Evolutionary conservation across 2,113 vertebrate species (phyloP).

Genomic region (Arvicanthis niloticus): DNA sequence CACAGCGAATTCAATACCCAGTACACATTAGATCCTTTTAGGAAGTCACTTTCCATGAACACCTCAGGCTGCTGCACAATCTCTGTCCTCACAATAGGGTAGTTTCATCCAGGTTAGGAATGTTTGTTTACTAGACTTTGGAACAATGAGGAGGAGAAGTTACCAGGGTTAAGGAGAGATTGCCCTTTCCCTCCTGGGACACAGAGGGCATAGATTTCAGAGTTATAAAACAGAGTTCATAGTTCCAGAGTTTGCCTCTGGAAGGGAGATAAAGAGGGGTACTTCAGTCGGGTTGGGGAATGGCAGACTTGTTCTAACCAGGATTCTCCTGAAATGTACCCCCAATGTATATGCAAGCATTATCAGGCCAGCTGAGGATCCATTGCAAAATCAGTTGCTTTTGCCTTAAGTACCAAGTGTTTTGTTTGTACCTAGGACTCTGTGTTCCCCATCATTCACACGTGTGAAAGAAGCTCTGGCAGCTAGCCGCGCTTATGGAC

Average conservation of each 20-base stretch:
- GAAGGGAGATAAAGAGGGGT: neutral
- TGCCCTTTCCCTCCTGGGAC: neutral
- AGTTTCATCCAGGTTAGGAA: rapidly evolving
- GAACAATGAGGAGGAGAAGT: neutral
- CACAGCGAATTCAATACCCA: neutral
- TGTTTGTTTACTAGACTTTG: neutral
- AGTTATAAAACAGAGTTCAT: too few relatives aligned
- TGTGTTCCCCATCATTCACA: rapidly evolving
- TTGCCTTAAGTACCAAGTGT: neutral
- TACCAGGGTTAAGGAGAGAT: neutral
- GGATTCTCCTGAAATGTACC: neutral
- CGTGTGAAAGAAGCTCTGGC: neutral
- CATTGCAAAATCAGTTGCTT: too few relatives aligned
- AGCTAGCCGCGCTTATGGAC: neutral
- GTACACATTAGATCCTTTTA: neutral
- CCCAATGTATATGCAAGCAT: neutral
- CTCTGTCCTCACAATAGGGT: neutral
- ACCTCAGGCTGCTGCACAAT: neutral
- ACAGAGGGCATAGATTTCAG: neutral
- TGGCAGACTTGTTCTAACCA: neutral
- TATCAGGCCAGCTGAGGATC: neutral
- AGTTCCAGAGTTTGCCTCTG: neutral
- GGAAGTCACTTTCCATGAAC: neutral
- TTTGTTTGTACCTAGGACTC: neutral
- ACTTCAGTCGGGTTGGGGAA: neutral